These are phyloP conservation scores for Pluvialis apricaria DNA, from an alignment of 2,113 vertebrate species.

Conservation along the genomic window DNA sequence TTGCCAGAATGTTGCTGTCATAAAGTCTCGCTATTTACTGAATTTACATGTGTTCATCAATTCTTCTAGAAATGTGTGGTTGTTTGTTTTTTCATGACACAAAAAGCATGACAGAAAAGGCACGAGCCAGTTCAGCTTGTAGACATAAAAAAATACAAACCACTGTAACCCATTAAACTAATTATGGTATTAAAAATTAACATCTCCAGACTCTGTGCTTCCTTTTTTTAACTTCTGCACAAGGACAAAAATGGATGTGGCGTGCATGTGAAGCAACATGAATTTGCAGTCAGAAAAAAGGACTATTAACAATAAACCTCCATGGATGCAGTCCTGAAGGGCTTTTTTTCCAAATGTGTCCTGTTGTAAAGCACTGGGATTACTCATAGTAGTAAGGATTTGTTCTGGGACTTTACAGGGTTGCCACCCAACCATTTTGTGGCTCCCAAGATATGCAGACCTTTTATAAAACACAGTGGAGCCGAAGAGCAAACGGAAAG, in stretches of 20 bases:
- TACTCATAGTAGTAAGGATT: slow-evolving; percentile 37
- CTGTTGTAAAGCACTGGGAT: slow-evolving; percentile 4
- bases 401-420: slow-evolving; percentile 24
- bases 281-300: not conserved
- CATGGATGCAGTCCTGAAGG: not conserved
- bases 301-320: not conserved
- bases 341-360: not conserved
- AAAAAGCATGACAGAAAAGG: not conserved
- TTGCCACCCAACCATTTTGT: slow-evolving; percentile 54
- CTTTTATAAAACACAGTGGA: slow-evolving; percentile 10
- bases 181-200: slow-evolving; percentile 1
- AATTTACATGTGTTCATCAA: not conserved
- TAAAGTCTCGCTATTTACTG: not conserved
- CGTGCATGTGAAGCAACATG: not conserved
- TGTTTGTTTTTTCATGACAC: not conserved
- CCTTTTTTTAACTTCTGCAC: not conserved
- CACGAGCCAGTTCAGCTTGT: not conserved
- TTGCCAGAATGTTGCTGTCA: not conserved
- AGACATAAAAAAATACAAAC: not conserved
- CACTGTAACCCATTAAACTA: not conserved
- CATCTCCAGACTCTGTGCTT: not conserved
- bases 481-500: not conserved
- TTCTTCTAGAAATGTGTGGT: not conserved
- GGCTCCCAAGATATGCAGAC: slow-evolving; percentile 21
- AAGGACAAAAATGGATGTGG: not conserved